phyloP scores from a whole-genome alignment of 1,140 invertebrate genomes.

The Melitaea cinxia region DNA sequence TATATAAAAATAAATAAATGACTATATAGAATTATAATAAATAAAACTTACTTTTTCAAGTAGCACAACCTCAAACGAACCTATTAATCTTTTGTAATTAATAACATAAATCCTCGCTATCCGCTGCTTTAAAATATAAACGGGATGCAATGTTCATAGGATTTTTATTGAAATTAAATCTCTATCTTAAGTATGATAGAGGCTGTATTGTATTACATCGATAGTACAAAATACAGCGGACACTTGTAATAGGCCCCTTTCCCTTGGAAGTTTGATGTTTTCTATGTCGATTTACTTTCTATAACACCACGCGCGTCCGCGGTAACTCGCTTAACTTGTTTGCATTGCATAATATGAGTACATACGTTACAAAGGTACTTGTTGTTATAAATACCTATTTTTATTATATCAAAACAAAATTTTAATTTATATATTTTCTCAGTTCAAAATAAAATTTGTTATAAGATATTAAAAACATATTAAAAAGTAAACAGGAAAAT shows the following conservation, averaged over 20 bases:
- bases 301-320: constrained; percentile 17
- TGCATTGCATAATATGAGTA: constrained; percentile 25
- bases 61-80: background rate
- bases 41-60: too few species aligned
- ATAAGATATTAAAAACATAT: too few species aligned
- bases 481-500: too few species aligned
- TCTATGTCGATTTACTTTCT: constrained; percentile 37
- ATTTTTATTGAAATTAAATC: background rate
- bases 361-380: constrained; percentile 7
- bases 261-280: constrained; percentile 26
- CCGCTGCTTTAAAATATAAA: background rate
- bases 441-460: too few species aligned
- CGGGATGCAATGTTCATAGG: background rate
- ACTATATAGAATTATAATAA: too few species aligned
- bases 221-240: constrained; percentile 26
- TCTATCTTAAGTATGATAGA: background rate
- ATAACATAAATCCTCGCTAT: background rate
- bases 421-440: too few species aligned
- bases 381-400: background rate
- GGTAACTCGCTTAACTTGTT: constrained; percentile 13
- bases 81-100: background rate
- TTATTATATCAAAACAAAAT: too few species aligned
- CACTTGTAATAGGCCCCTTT: constrained; percentile 33
- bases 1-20: too few species aligned
- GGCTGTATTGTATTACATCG: background rate